Conservation (phyloP, 2,797 vertebrate species). For the Notolepis coatsorum region DNA sequence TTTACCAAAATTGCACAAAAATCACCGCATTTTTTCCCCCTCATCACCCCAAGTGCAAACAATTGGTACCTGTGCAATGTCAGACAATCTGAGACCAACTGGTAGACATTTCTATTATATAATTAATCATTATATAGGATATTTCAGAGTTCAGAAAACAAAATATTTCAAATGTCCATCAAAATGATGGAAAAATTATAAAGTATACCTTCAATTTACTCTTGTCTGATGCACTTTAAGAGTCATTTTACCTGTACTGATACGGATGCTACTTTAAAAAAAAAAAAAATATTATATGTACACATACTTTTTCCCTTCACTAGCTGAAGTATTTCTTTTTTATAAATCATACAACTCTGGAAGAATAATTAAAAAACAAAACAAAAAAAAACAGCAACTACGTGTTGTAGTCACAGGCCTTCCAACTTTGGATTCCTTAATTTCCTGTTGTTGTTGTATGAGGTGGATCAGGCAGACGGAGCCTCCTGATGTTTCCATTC, state of each 20-base stretch:
- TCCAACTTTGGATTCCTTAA: slow-evolving; percentile 66
- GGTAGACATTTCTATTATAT: slow-evolving; percentile 25
- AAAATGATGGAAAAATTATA: slow-evolving; percentile 29
- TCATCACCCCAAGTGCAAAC: slow-evolving; percentile 57
- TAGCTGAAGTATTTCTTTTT: slow-evolving; percentile 47
- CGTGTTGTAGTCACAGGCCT: slow-evolving; percentile 34
- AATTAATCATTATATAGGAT: slow-evolving; percentile 28
- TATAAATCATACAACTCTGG: slow-evolving; percentile 47
- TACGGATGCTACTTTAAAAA: slow-evolving; percentile 58
- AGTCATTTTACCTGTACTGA: slow-evolving; percentile 34
- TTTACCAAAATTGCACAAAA: slow-evolving; percentile 45
- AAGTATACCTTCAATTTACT: slow-evolving; percentile 30
- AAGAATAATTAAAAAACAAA: slow-evolving; percentile 14
- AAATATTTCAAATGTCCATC: slow-evolving; percentile 25
- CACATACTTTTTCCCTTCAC: slow-evolving; percentile 47
- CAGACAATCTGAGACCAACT: slow-evolving; percentile 40
- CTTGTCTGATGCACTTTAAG: slow-evolving; percentile 38
- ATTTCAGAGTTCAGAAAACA: slow-evolving; percentile 14
- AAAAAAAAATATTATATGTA: slow-evolving; percentile 34
- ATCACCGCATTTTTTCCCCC: slow-evolving; percentile 56
- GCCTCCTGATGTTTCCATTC: slow-evolving; percentile 38
- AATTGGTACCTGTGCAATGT: slow-evolving; percentile 27
- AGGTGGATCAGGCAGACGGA: slow-evolving; percentile 42
- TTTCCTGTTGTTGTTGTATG: slow-evolving; percentile 54
- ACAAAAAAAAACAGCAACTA: slow-evolving; percentile 22